Conservation (phyloP, 1,140 invertebrate species). For the Scaptomyza pallida region DNA sequence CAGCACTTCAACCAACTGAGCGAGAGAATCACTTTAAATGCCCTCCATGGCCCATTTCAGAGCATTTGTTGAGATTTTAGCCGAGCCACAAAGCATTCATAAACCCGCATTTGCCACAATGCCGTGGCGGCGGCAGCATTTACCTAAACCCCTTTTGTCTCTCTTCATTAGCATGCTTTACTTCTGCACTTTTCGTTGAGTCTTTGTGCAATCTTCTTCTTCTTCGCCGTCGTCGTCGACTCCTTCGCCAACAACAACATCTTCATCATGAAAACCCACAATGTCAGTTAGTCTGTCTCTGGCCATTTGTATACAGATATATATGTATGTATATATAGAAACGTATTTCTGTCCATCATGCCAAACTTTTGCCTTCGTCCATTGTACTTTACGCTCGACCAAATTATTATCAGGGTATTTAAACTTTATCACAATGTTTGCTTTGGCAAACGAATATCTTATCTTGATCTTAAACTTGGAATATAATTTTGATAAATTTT, state of each 20-base stretch:
- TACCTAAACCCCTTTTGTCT: slow-evolving; percentile 41
- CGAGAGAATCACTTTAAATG: slow-evolving; percentile 35
- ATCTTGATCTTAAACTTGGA: not conserved
- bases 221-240: not conserved
- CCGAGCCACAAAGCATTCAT: slow-evolving; percentile 43
- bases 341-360: slow-evolving; percentile 34
- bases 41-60: slow-evolving; percentile 9
- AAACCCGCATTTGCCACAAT: slow-evolving; percentile 42
- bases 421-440: slow-evolving; percentile 29
- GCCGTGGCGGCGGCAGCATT: not conserved
- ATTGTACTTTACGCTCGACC: slow-evolving; percentile 16
- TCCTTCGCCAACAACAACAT: not conserved
- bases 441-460: not conserved
- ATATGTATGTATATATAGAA: slow-evolving; percentile 2
- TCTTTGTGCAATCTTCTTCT: slow-evolving; percentile 21
- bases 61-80: slow-evolving; percentile 27
- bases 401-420: slow-evolving; percentile 23
- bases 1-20: slow-evolving; percentile 5
- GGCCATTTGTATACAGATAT: slow-evolving; percentile 29
- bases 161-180: slow-evolving; percentile 48
- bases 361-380: slow-evolving; percentile 32
- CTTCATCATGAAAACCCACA: not conserved
- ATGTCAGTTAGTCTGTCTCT: slow-evolving; percentile 5
- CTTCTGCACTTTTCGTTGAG: slow-evolving; percentile 11
- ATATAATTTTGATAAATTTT: not conserved